Conservation (phyloP, 2,888 invertebrate species). For the Cephus runcator region DNA sequence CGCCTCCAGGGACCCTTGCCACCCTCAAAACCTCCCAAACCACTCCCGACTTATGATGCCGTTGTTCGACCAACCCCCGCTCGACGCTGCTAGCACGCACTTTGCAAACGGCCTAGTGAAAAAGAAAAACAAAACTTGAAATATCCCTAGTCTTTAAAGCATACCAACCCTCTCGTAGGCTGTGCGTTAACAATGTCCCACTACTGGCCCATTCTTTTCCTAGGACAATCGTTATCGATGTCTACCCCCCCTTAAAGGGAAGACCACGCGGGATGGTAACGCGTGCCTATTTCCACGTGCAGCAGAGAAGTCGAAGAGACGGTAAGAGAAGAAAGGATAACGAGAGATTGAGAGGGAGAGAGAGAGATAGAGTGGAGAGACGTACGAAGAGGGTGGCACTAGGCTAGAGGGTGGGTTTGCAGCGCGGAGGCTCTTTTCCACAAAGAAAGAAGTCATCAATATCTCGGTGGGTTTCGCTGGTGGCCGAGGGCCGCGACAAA, state of each 20-base stretch:
- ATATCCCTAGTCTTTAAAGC: neutral
- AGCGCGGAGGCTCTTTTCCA: constrained; percentile 6
- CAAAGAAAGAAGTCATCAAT: constrained; percentile 60
- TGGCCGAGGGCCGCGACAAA: constrained; percentile 50
- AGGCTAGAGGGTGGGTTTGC: constrained; percentile 4
- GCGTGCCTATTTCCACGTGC: neutral
- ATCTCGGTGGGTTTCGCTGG: constrained; percentile 59
- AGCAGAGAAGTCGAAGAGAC: neutral
- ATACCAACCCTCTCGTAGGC: neutral
- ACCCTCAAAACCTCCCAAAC: constrained; percentile 51
- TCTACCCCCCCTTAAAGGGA: neutral
- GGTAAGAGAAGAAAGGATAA: constrained; percentile 7
- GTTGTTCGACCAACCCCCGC: constrained; percentile 58
- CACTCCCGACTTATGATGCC: constrained; percentile 62
- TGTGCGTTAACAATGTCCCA: neutral
- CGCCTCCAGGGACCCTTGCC: constrained; percentile 59
- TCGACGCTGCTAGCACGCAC: constrained; percentile 41
- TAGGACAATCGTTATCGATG: neutral
- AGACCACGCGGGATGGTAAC: neutral
- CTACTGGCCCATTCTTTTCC: neutral
- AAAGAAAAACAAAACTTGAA: constrained; percentile 34
- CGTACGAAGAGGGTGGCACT: neutral
- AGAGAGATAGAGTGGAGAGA: constrained; percentile 6
- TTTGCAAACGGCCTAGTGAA: constrained; percentile 38
- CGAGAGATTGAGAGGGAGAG: constrained; percentile 3